Evolutionary conservation across 1,140 invertebrate genomes (phyloP).

Genomic region (Cyclina sinensis): DNA sequence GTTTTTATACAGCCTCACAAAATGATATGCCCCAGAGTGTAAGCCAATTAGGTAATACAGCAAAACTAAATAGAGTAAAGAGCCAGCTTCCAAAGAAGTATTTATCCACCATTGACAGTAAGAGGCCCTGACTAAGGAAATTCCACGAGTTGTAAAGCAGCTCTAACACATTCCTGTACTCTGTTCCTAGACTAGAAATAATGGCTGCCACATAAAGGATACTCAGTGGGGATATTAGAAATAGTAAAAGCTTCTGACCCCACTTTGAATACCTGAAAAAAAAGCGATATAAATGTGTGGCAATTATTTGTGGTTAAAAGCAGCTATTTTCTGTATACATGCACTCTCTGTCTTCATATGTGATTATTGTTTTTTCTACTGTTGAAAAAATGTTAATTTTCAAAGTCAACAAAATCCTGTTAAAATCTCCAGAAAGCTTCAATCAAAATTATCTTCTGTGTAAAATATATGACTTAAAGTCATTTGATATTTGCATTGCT

Average conservation of each 20-base stretch:
- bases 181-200: constrained; percentile 66
- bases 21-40: constrained; percentile 88
- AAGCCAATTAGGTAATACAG: constrained; percentile 90
- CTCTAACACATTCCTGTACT: constrained; percentile 63
- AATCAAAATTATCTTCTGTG: too few relatives aligned
- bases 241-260: constrained; percentile 77
- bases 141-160: constrained; percentile 73
- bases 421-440: too few relatives aligned
- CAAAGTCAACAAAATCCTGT: too few relatives aligned
- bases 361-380: too few relatives aligned
- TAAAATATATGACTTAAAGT: too few relatives aligned
- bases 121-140: constrained; percentile 90
- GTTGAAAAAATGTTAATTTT: too few relatives aligned
- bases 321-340: too few relatives aligned
- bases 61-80: constrained; percentile 88
- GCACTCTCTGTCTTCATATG: too few relatives aligned
- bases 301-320: too few relatives aligned
- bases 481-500: too few relatives aligned
- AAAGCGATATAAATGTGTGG: too few relatives aligned
- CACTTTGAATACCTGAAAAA: constrained; percentile 71
- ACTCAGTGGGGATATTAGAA: constrained; percentile 80
- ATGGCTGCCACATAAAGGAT: constrained; percentile 78
- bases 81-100: constrained; percentile 92
- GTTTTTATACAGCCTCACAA: constrained; percentile 66
- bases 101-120: constrained; percentile 93